Conservation (phyloP, 2,888 invertebrate genomes). For the Neoascia interrupta region DNA sequence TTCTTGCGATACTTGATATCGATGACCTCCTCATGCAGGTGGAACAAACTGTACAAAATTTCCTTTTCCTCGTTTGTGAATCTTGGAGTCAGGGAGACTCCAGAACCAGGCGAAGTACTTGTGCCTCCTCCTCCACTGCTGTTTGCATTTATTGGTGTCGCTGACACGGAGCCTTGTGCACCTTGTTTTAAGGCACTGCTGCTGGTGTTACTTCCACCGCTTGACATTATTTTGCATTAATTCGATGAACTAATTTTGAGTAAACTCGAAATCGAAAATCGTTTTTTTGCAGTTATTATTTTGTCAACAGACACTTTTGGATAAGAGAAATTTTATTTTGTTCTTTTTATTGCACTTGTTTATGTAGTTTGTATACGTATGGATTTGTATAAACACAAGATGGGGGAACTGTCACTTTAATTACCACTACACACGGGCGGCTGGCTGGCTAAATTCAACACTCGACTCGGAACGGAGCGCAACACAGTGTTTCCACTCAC, state of each 20-base stretch:
- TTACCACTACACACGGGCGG: constrained; percentile 37
- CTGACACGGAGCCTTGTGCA: constrained; percentile 12
- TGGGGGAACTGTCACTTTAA: constrained; percentile 41
- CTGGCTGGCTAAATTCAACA: constrained; percentile 42
- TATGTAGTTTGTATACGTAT: too few species aligned
- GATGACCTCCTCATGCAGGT: constrained; percentile 78
- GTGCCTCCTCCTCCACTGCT: constrained; percentile 44
- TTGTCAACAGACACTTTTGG: too few species aligned
- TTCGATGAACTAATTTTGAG: constrained; percentile 37
- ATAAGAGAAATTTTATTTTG: constrained; percentile 1
- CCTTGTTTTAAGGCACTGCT: constrained; percentile 35
- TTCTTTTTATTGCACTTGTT: background rate
- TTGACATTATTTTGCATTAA: constrained; percentile 38
- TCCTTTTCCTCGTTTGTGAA: constrained; percentile 79
- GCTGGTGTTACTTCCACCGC: constrained; percentile 36
- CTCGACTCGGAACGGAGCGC: constrained; percentile 67
- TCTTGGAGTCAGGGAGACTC: constrained; percentile 76
- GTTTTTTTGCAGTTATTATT: constrained; percentile 19
- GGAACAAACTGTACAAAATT: constrained; percentile 76
- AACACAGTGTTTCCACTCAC: constrained; percentile 71
- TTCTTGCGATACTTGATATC: constrained; percentile 79
- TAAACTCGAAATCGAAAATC: constrained; percentile 16
- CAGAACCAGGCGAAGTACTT: constrained; percentile 41
- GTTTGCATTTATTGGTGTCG: constrained; percentile 40
- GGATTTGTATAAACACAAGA: constrained; percentile 8